These are phyloP conservation scores for Aurelia aurita complex sp. Pacific DNA, from an alignment of 30 jellyfish, hydroid and myxozoan species.

Conservation along the genomic window DNA sequence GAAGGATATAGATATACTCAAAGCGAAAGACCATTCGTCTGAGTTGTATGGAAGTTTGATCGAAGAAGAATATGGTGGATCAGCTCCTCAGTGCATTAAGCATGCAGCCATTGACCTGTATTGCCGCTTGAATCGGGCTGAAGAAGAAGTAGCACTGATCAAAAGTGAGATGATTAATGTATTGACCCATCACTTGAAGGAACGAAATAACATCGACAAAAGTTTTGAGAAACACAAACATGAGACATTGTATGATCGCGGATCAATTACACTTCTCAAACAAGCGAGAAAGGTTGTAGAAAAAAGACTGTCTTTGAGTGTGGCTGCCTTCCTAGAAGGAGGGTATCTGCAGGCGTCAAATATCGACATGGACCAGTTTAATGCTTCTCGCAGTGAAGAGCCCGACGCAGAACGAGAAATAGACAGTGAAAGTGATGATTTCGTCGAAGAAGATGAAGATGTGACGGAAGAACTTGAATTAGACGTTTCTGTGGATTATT, in stretches of 20 bases:
- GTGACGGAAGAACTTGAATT: background rate
- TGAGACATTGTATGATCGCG: background rate
- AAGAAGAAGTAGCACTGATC: background rate
- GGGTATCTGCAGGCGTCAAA: background rate
- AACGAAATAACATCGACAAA: background rate
- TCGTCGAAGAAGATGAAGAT: background rate
- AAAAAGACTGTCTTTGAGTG: background rate
- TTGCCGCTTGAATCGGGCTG: conserved; percentile 19
- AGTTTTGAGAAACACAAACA: conserved; percentile 7
- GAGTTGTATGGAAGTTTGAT: conserved; percentile 1
- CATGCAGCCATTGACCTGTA: conserved; percentile 18
- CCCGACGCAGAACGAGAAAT: background rate
- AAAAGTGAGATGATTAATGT: background rate
- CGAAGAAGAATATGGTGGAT: background rate
- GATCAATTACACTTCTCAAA: background rate
- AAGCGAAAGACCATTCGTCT: conserved; percentile 3
- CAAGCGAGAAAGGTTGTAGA: background rate
- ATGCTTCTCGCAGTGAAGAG: background rate
- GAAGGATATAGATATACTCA: background rate
- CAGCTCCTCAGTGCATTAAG: conserved; percentile 18
- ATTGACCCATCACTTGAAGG: background rate
- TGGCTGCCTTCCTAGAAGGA: background rate
- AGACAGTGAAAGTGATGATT: background rate
- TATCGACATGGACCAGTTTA: background rate
- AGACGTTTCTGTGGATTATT: background rate